phyloP scores from a whole-genome alignment of 2,797 vertebrate species.

The Tapirus indicus region DNA sequence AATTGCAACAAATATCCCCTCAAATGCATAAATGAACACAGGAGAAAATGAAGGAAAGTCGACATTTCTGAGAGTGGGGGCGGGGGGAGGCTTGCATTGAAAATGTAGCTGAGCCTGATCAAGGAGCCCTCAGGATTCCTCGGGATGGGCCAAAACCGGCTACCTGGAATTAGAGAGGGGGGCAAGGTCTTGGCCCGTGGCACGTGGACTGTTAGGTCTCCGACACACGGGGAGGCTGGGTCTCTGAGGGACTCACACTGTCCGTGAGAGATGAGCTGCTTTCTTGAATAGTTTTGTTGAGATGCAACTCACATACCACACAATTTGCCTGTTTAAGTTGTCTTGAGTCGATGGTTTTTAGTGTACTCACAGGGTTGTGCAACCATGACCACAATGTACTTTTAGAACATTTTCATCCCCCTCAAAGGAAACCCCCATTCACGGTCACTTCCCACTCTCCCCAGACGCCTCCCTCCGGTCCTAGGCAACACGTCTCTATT shows the following conservation, averaged over 20 bases:
- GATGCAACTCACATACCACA: fast-evolving
- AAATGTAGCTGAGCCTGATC: fast-evolving
- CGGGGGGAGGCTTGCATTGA: fast-evolving
- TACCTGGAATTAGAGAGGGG: fast-evolving
- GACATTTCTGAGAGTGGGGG: fast-evolving
- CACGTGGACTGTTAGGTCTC: background rate
- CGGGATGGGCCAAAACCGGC: background rate
- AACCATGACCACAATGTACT: fast-evolving
- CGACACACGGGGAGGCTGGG: fast-evolving
- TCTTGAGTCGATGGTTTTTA: fast-evolving
- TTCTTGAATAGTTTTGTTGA: background rate
- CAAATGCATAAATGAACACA: fast-evolving
- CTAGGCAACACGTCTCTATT: fast-evolving
- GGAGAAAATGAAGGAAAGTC: background rate
- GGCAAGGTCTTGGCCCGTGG: background rate
- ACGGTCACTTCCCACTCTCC: fast-evolving
- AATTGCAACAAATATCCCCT: fast-evolving
- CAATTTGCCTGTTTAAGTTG: fast-evolving
- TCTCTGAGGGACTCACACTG: fast-evolving
- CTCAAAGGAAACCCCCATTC: background rate
- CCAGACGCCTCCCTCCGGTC: background rate
- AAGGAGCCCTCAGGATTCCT: background rate
- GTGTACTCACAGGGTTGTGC: fast-evolving
- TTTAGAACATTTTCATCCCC: no score
- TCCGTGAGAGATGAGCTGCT: fast-evolving